Base-by-base conservation (phyloP, 2,113 vertebrate species). In the Sula dactylatra region DNA sequence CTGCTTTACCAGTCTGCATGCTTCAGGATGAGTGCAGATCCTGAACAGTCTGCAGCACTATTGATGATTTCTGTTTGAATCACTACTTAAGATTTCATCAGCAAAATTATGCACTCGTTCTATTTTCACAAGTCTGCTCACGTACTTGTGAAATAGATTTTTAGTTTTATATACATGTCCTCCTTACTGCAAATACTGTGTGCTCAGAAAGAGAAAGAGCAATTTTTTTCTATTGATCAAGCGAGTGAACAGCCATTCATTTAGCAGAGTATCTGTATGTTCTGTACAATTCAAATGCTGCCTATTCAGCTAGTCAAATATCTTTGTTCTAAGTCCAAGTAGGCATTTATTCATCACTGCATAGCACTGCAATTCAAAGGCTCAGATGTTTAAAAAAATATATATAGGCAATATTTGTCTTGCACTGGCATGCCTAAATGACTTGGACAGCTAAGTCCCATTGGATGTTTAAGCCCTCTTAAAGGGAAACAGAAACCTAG, bases 381-480 rank as follows among this genome's bases (percentile, higher is more conserved):
- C 96, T 97, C 96, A 95, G 97, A 97, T 97, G 96, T 95, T 95
- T 94, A 91, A 96, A 91, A 96, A 93, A 86, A 93, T 94, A 97
- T 94, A 94, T 96, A 96, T 93, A 97, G 97, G 82, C 71, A 0
- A 80, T 86, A 77, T 69, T 82, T 89, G 78, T 73, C 82, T 94
- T 81, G 74, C 64, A 50, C 36, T 87, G 91, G 89, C 93, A 47
- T 12, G 70, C 38, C 78, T 80, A 25, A 62, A 62, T 58, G 54
- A 56, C 81, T 94, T 61, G 94, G 87, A 76, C 70, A 72, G 84
- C 89, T 82, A 91, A 54, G 62, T 70, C 29, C 66, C 11, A 21
- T 86, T 3, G 83, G 86, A 62, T 2, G 0, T 71, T 73, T 84
- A 34, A 91, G 59, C 71, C 42, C 73, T 81, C 47, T 47, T 66